Percentiles rank a stretch among this genome's conserved stretches.
Conservation (phyloP, 1,140 invertebrate species). For the Zaprionus inermis region DNA sequence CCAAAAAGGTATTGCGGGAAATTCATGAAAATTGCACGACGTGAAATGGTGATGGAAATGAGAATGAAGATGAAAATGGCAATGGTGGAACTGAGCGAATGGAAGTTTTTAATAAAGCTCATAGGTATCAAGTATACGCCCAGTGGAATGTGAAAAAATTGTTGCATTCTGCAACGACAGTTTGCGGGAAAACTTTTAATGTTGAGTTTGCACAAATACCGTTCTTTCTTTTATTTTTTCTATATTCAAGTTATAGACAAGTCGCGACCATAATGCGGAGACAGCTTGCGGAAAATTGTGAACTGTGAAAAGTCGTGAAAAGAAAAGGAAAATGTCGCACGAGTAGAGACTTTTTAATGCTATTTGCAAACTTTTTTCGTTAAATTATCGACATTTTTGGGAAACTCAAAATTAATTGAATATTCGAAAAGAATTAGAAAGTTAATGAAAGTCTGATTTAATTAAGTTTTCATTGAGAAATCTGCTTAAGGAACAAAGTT, state of each 20-base stretch:
- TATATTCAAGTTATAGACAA: neutral
- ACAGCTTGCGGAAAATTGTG: neutral
- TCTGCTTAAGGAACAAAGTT: neutral
- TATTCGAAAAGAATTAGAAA: neutral
- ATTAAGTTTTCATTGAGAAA: neutral
- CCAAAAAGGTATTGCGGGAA: slow-evolving; percentile 23
- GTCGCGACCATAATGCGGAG: neutral
- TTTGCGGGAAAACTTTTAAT: neutral
- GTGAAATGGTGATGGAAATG: slow-evolving; percentile 15
- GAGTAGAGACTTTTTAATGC: neutral
- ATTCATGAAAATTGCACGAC: slow-evolving; percentile 31
- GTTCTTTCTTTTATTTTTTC: neutral
- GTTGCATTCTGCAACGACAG: neutral
- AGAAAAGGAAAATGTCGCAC: neutral
- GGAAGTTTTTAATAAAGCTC: slow-evolving; percentile 17
- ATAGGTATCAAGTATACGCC: slow-evolving; percentile 65
- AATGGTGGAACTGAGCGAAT: slow-evolving; percentile 32
- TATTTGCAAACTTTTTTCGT: neutral
- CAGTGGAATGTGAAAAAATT: slow-evolving; percentile 25
- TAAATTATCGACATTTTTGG: neutral
- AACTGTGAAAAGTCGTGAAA: neutral
- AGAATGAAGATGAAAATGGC: slow-evolving; percentile 11
- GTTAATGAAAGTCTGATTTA: neutral
- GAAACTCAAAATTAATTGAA: slow-evolving; percentile 3
- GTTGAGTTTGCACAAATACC: neutral